Conservation (phyloP, 1,140 invertebrate genomes). For the Penaeus vannamei region DNA sequence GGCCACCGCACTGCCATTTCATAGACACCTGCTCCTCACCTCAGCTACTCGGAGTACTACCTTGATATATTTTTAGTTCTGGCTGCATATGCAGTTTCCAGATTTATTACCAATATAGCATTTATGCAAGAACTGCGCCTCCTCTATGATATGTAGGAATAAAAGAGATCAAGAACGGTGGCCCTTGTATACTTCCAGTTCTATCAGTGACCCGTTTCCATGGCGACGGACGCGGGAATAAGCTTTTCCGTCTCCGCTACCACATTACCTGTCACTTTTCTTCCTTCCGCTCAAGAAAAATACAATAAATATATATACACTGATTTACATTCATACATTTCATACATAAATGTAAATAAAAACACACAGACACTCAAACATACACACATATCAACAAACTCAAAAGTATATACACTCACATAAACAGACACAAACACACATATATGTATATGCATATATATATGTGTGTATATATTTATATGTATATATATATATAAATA, state of each 20-base stretch:
- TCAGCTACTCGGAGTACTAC: slow-evolving; percentile 16
- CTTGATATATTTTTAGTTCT: neutral
- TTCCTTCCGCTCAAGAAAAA: neutral
- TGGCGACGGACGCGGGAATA: slow-evolving; percentile 52
- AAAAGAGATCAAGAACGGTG: neutral
- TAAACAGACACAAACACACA: neutral
- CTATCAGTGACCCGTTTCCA: slow-evolving; percentile 28
- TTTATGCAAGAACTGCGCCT: neutral
- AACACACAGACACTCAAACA: neutral
- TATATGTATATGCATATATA: neutral
- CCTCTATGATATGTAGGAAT: too few relatives aligned
- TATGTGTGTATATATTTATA: slow-evolving; percentile 46
- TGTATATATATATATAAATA: slow-evolving; percentile 47
- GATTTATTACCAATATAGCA: neutral
- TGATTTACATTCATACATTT: neutral
- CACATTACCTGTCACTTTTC: slow-evolving; percentile 42
- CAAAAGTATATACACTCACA: neutral
- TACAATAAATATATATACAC: neutral
- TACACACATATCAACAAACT: neutral
- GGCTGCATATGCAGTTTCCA: neutral
- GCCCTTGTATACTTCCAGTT: neutral
- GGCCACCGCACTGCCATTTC: slow-evolving; percentile 53
- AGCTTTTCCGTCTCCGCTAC: slow-evolving; percentile 27
- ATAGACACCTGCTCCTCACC: slow-evolving; percentile 38
- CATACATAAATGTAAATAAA: neutral